Conservation (phyloP, 2,888 invertebrate genomes). For the Hyposoter dolosus region DNA sequence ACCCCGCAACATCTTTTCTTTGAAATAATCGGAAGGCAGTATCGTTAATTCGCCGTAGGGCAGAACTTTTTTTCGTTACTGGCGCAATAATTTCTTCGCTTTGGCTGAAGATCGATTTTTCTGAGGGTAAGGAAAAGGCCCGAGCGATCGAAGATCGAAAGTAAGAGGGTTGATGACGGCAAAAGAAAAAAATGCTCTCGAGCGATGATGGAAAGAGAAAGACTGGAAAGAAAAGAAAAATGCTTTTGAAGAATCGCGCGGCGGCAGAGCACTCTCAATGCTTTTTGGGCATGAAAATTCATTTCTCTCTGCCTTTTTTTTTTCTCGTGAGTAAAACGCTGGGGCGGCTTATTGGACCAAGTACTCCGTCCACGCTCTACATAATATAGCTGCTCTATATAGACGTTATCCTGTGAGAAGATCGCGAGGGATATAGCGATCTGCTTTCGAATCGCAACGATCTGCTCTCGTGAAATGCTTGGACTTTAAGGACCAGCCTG, state of each 20-base stretch:
- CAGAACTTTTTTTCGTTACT: neutral
- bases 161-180: conserved; percentile 19
- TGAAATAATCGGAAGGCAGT: neutral
- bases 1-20: conserved; percentile 1
- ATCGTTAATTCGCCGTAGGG: neutral
- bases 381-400: conserved; percentile 67
- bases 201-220: conserved; percentile 29
- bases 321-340: conserved; percentile 25
- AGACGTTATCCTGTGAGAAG: conserved; percentile 71
- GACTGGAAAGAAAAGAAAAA: conserved; percentile 43
- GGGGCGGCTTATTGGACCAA: conserved; percentile 21
- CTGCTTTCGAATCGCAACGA: conserved; percentile 62
- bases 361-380: conserved; percentile 25
- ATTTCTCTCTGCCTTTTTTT: neutral
- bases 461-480: conserved; percentile 60
- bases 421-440: conserved; percentile 69
- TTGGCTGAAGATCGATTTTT: conserved; percentile 6
- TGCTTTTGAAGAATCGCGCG: conserved; percentile 66
- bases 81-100: neutral
- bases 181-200: conserved; percentile 8
- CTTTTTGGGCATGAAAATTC: conserved; percentile 45
- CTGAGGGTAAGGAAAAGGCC: neutral
- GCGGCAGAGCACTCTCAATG: conserved; percentile 60
- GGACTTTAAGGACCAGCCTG: conserved; percentile 47
- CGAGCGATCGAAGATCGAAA: conserved; percentile 14